Percentiles rank a stretch among this genome's conserved stretches.
These are phyloP conservation scores for Tribolium freemani DNA, from an alignment of 2,888 invertebrate genomes.

Conservation along the genomic window DNA sequence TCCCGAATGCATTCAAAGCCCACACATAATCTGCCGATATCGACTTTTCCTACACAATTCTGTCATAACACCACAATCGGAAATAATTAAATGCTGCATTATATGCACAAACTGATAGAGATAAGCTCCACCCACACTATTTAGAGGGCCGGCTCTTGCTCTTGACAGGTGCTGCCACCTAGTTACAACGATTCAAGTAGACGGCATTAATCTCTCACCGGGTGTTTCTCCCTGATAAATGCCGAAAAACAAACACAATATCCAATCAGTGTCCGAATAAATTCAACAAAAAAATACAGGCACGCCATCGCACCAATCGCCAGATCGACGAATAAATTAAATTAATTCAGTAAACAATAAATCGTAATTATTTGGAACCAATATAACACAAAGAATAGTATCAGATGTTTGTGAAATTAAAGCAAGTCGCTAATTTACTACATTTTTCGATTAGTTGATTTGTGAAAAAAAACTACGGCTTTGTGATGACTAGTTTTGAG, in stretches of 20 bases:
- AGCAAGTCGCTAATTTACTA: neutral
- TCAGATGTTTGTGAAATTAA: neutral
- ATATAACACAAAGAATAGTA: no score
- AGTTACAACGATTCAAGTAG: conserved; percentile 51
- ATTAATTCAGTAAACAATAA: no score
- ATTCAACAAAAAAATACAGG: neutral
- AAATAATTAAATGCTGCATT: conserved; percentile 24
- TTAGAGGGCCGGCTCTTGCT: conserved; percentile 55
- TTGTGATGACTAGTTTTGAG: conserved; percentile 53
- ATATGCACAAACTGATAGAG: conserved; percentile 40
- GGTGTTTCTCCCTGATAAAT: conserved; percentile 43
- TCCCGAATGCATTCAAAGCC: neutral
- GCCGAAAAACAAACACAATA: neutral
- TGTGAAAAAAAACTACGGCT: conserved; percentile 50
- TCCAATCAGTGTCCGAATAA: neutral
- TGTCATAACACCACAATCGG: neutral
- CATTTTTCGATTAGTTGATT: no score
- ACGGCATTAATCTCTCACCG: conserved; percentile 56
- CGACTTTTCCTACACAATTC: neutral
- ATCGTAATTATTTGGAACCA: no score
- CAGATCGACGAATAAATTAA: no score
- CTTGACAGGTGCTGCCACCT: conserved; percentile 66
- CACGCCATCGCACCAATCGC: neutral
- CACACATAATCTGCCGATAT: neutral
- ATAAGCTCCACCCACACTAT: conserved; percentile 61